phyloP scores from a whole-genome alignment of 2,113 vertebrate genomes.

The Trematocara nigrifrons region DNA sequence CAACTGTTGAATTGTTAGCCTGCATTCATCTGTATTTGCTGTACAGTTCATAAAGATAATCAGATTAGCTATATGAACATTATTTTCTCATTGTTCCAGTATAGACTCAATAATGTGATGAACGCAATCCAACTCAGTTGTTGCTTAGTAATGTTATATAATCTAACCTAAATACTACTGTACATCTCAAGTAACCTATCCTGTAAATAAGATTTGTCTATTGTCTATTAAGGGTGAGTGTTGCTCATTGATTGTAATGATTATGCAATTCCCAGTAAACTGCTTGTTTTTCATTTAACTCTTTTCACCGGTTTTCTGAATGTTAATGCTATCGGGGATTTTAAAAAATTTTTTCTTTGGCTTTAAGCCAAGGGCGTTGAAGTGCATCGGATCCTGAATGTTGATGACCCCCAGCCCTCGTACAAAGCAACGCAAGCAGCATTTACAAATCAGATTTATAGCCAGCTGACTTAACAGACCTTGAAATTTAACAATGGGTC shows the following conservation, averaged over 20 bases:
- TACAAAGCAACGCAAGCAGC: neutral
- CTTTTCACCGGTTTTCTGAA: neutral
- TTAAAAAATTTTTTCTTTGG: neutral
- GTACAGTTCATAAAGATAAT: neutral
- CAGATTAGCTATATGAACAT: neutral
- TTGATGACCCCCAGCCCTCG: neutral
- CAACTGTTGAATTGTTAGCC: neutral
- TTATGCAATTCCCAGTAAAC: slow-evolving; percentile 67
- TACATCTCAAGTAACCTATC: slow-evolving; percentile 62
- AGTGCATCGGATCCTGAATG: neutral
- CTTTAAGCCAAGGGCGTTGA: neutral
- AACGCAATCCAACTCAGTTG: slow-evolving; percentile 58
- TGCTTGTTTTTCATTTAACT: slow-evolving; percentile 55
- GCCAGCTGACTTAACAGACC: neutral
- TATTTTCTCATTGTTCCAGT: neutral
- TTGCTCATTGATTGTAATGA: slow-evolving; percentile 70
- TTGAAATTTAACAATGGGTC: neutral
- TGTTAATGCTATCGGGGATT: neutral
- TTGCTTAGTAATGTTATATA: slow-evolving; percentile 67
- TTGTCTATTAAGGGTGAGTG: slow-evolving; percentile 43
- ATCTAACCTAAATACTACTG: slow-evolving; percentile 54
- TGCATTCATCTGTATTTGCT: neutral
- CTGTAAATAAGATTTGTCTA: slow-evolving; percentile 73
- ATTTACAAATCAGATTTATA: neutral
- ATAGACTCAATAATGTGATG: neutral